phyloP scores from a whole-genome alignment of 2,113 vertebrate species.

The Maccullochella peelii region DNA sequence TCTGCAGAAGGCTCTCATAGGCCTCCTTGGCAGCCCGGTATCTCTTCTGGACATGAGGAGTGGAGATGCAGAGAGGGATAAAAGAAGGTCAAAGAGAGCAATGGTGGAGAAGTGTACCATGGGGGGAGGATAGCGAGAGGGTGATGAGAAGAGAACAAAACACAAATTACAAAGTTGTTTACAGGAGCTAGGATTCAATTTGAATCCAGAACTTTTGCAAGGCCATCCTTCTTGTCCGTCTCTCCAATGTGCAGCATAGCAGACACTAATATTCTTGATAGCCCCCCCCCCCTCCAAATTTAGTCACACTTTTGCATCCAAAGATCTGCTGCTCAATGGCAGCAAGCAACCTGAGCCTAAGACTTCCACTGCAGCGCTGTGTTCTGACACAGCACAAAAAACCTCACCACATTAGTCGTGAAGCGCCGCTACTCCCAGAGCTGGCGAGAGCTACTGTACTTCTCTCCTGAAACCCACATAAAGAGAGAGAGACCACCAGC shows the following conservation, averaged over 20 bases:
- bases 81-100: not conserved
- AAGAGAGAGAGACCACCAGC: slow-evolving; percentile 67
- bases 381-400: slow-evolving; percentile 46
- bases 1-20: slow-evolving; percentile 98
- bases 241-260: not conserved
- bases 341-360: not conserved
- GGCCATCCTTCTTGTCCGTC: not conserved
- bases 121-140: not conserved
- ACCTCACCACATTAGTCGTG: not conserved
- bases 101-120: not conserved
- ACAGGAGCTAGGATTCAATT: not conserved
- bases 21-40: slow-evolving; percentile 99
- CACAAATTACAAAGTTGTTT: not conserved
- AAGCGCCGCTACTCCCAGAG: slow-evolving; percentile 19
- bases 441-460: slow-evolving; percentile 55
- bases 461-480: slow-evolving; percentile 51
- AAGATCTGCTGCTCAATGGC: not conserved
- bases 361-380: slow-evolving; percentile 2
- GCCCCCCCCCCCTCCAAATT: not conserved
- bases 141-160: not conserved
- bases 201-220: not conserved
- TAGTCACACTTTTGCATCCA: not conserved
- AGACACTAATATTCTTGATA: not conserved
- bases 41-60: slow-evolving; percentile 88
- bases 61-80: not conserved